Evolutionary conservation across 1,140 invertebrate genomes (phyloP).

Genomic region (Sminthurides bifidus): DNA sequence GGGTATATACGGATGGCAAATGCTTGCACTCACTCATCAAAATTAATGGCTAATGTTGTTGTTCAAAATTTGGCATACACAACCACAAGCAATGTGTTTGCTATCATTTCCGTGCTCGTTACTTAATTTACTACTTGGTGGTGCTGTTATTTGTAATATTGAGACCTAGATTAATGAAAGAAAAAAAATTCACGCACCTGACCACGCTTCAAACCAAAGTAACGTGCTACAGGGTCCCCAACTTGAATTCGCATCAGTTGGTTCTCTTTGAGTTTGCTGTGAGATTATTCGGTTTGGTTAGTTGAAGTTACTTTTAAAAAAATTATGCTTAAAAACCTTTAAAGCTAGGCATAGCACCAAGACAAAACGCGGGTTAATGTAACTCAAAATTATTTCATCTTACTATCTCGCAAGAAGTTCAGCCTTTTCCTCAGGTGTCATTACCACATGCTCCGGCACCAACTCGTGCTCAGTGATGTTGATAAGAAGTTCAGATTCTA

Average conservation of each 20-base stretch:
- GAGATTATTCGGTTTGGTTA: slow-evolving; percentile 26
- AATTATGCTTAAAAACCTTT: slow-evolving; percentile 34
- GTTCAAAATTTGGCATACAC: no score
- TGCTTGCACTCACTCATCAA: no score
- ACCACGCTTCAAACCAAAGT: slow-evolving; percentile 92
- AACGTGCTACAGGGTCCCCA: slow-evolving; percentile 93
- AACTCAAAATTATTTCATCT: no score
- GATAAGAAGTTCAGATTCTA: slow-evolving; percentile 94
- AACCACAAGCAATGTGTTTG: no score
- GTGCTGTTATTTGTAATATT: not conserved
- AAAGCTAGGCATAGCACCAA: not conserved
- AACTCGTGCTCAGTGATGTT: slow-evolving; percentile 99
- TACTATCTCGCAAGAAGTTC: slow-evolving; percentile 87
- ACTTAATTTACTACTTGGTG: not conserved
- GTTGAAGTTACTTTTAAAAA: slow-evolving; percentile 30
- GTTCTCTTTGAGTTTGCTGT: slow-evolving; percentile 91
- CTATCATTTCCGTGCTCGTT: no score
- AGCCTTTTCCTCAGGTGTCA: slow-evolving; percentile 94
- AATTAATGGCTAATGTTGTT: no score
- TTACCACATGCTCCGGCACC: slow-evolving; percentile 96
- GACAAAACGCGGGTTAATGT: no score
- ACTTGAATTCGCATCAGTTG: slow-evolving; percentile 98
- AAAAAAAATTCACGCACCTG: slow-evolving; percentile 45
- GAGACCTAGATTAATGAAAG: not conserved
- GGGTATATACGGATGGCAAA: no score